phyloP scores from a whole-genome alignment of 2,888 invertebrate genomes.

The Julus scandinavius region DNA sequence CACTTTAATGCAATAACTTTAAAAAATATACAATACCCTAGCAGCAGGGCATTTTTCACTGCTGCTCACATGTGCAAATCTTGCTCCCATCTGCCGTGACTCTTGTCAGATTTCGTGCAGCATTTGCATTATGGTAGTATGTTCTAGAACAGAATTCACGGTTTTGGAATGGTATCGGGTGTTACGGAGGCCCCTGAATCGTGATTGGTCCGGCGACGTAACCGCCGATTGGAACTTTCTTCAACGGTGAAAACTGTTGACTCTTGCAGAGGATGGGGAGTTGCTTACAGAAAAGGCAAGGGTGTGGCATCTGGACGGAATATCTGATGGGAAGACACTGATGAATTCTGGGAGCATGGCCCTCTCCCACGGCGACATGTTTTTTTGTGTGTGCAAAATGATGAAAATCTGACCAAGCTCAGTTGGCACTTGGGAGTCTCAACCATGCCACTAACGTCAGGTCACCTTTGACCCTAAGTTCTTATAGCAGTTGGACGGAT shows the following conservation, averaged over 20 bases:
- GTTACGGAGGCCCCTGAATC: background rate
- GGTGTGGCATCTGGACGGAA: background rate
- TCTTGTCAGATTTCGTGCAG: background rate
- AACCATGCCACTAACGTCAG: background rate
- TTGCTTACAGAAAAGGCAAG: background rate
- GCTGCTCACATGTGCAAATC: background rate
- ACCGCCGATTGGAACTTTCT: background rate
- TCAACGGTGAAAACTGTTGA: background rate
- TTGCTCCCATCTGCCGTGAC: background rate
- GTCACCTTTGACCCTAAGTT: no score
- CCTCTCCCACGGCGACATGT: no score
- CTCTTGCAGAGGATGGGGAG: background rate
- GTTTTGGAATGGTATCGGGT: background rate
- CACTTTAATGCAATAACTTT: background rate
- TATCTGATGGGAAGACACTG: background rate
- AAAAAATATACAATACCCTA: constrained; percentile 26
- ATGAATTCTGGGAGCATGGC: background rate
- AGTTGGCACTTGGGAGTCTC: background rate
- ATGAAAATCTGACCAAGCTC: constrained; percentile 1
- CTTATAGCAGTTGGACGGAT: background rate
- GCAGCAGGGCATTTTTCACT: background rate
- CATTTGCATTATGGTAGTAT: no score
- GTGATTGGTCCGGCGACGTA: background rate
- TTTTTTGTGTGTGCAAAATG: background rate
- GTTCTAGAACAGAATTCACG: constrained; percentile 1